Percentiles rank a stretch among this genome's conserved stretches.
Evolutionary conservation across 1,140 invertebrate genomes (phyloP).

Genomic region (Leucophenga varia): DNA sequence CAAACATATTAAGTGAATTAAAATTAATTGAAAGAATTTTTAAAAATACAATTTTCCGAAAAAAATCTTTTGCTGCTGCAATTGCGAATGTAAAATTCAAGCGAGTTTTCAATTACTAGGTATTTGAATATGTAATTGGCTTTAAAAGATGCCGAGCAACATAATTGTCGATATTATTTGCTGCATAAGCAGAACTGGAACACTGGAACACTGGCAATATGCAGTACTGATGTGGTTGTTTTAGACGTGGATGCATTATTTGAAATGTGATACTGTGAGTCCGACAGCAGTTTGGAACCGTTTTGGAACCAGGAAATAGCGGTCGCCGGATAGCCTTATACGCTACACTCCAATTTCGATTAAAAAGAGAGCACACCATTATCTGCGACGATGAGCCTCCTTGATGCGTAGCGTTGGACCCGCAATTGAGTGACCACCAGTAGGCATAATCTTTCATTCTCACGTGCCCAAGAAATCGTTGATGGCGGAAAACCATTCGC

Average conservation of each 20-base stretch:
- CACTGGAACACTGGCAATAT: constrained; percentile 72
- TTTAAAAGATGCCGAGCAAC: constrained; percentile 65
- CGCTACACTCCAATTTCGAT: constrained; percentile 75
- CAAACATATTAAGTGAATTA: no score
- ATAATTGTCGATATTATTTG: constrained; percentile 69
- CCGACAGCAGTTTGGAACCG: constrained; percentile 65
- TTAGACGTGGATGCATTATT: constrained; percentile 74
- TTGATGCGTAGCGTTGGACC: constrained; percentile 70
- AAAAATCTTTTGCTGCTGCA: no score
- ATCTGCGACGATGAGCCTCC: constrained; percentile 70
- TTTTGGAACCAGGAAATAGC: constrained; percentile 73
- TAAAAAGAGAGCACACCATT: constrained; percentile 79
- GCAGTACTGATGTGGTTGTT: constrained; percentile 71
- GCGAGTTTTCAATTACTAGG: no score
- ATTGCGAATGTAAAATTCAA: no score
- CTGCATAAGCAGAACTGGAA: constrained; percentile 74
- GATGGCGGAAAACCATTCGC: constrained; percentile 70
- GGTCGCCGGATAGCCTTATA: constrained; percentile 76
- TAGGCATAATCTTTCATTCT: constrained; percentile 78
- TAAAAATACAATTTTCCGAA: no score
- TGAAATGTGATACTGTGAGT: constrained; percentile 73
- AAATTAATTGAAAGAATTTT: no score
- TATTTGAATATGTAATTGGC: neutral
- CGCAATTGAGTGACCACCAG: constrained; percentile 68
- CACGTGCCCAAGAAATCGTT: constrained; percentile 74